These are phyloP conservation scores for Mormyrus hasselquistii DNA, from an alignment of 2,797 vertebrate genomes.

Conservation along the genomic window DNA sequence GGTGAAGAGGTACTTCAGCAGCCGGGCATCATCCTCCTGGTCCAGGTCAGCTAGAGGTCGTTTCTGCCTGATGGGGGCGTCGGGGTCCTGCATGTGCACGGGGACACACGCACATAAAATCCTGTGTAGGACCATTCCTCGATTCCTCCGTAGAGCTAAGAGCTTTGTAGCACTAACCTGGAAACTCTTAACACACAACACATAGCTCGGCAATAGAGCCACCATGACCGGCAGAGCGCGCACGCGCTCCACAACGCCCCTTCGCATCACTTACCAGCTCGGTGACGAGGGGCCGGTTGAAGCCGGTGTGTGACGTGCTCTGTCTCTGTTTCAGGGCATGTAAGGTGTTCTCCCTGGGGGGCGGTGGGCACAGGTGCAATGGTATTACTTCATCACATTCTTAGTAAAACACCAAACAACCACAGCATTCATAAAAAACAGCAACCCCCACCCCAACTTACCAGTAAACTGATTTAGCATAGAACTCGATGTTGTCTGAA, in stretches of 20 bases:
- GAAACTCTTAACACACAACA: neutral
- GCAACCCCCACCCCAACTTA: conserved; percentile 52
- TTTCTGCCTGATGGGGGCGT: conserved; percentile 89
- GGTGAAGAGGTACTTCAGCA: conserved; percentile 88
- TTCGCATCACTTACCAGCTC: conserved; percentile 69
- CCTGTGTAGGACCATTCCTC: neutral
- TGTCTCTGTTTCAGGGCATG: conserved; percentile 79
- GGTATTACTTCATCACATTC: neutral
- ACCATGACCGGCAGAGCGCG: neutral
- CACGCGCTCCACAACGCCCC: no score
- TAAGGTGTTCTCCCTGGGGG: conserved; percentile 90
- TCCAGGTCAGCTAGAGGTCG: conserved; percentile 91
- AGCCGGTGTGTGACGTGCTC: conserved; percentile 56
- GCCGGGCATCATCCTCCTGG: conserved; percentile 82
- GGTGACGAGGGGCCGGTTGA: conserved; percentile 79
- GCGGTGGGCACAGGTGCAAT: neutral
- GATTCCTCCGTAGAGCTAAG: neutral
- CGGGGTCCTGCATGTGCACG: conserved; percentile 72
- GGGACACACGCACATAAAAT: neutral
- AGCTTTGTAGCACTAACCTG: neutral
- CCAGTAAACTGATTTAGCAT: conserved; percentile 96
- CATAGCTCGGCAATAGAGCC: neutral
- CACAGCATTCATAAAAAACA: neutral
- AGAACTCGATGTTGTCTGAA: conserved; percentile 94
- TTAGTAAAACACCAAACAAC: neutral